Conservation (phyloP, 2,797 vertebrate genomes). For the Enteromius treurensis region DNA sequence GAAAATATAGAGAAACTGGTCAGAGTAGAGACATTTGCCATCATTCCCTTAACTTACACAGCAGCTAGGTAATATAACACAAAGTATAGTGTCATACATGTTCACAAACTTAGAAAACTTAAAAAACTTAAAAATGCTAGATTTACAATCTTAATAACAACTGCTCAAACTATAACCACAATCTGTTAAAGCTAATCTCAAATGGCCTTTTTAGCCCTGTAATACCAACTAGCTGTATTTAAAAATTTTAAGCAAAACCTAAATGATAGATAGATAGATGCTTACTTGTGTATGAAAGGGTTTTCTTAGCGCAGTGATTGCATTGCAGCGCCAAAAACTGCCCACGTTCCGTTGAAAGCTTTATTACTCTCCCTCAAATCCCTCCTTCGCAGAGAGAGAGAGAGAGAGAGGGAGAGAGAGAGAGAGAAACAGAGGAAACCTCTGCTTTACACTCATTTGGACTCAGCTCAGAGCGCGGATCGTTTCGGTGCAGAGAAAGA, state of each 20-base stretch:
- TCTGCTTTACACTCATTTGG: conserved; percentile 37
- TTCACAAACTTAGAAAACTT: no score
- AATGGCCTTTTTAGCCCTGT: no score
- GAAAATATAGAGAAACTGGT: neutral
- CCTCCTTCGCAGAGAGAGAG: conserved; percentile 32
- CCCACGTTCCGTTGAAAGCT: conserved; percentile 33
- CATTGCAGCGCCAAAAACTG: conserved; percentile 21
- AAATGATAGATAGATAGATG: neutral
- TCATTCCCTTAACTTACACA: neutral
- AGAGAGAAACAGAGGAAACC: conserved; percentile 32
- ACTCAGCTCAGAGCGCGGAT: conserved; percentile 29
- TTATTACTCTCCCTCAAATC: conserved; percentile 35
- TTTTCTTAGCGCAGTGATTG: conserved; percentile 21
- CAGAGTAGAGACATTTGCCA: neutral
- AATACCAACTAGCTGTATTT: neutral
- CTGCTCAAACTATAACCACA: no score
- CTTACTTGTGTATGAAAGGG: neutral
- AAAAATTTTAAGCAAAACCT: neutral
- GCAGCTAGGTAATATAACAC: neutral
- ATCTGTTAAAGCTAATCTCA: no score
- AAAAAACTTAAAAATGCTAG: no score
- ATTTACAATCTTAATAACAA: no score
- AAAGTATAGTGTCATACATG: neutral
- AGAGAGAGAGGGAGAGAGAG: conserved; percentile 39
- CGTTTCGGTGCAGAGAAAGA: conserved; percentile 17